Evolutionary conservation across 1,140 invertebrate species (phyloP), one percentile per base, ranked within the genome.

Genomic region (Sarcophaga peregrina): DNA sequence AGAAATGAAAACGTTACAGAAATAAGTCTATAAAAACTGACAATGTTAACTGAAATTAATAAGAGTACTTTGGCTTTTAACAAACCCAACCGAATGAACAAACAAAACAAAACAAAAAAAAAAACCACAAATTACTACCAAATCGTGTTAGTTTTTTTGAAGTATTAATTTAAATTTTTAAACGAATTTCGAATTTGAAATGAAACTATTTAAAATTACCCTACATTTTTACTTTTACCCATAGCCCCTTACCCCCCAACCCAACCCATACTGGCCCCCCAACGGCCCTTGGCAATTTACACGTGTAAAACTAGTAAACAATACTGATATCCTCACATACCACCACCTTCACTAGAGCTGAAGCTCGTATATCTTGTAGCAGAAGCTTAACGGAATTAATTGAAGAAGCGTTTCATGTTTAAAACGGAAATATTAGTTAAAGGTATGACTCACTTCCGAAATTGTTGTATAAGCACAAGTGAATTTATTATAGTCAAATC

Each of bases 101-200:
- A 25, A 45, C 11, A 45, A 8, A 74, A 45, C 46, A 74, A 25
- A 45, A 37, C 15, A 74, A 74, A 25, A 74, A 11, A 11, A 25
- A 74, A 7, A 45, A 68, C n/a, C n/a, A n/a, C n/a, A 25, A 10
- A 37, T 11, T 75, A 75, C 73, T 47, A 75, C 73, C 45, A 76
- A 76, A n/a, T 76, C 74, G 74, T 76, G 74, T 47, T 76, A 47
- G 74, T 76, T 76, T 47, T 48, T 48, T 48, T 37, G 25, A 76
- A 76, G 74, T 76, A 46, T 76, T 48, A 47, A 47, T 76, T 76
- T 76, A 15, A 48, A n/a, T 76, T 76, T 47, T n/a, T n/a, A 58
- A n/a, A 58, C 15, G n/a, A 58, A 58, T 37, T 37, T 37, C 25
- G 25, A 37, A 37, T 37, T 37, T 37, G 25, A 37, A 37, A 37